Base-by-base conservation (phyloP, 2,888 invertebrate species). In the Lacanobia wlatinum region DNA sequence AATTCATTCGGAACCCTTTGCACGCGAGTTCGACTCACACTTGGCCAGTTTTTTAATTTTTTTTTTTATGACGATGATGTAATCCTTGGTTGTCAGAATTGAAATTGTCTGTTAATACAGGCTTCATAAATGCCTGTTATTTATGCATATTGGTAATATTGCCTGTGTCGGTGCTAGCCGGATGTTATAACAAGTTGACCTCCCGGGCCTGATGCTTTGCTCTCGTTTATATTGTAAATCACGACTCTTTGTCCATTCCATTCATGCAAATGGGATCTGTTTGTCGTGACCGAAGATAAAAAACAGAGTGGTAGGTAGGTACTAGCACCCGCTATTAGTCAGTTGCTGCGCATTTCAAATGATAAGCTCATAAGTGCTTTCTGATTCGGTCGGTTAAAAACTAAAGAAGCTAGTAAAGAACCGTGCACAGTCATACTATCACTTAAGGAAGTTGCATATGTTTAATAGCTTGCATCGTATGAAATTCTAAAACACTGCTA, bases 141-240 rank as follows among this genome's bases (percentile, higher is more conserved):
- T 68, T 77, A 71, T 76, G 76, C 66, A 74, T 75, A 76, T 73
- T 73, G 63, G 28, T 60, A 59, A 70, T 64, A 71, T 73, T 71
- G 73, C 70, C 65, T 62, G 61, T 69, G 78, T 80, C 70, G 64
- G 78, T 84, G 84, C 78, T 78, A 91, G 86, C 92, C 92, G 94
- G 94, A 94, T 92, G 87, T 88, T 86, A 80, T 85, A 87, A 90
- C 90, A 88, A 67, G 90, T 88, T 91, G 91, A 92, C 93, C 92
- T 94, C 91, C 86, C 79, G 86, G 85, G 83, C 86, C 90, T 91
- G 91, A 81, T 84, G 87, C 63, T 86, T 81, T 84, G 88, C 84
- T 89, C 90, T 89, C 86, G 83, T 90, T 91, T 87, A 88, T 90
- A 87, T 86, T 86, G 85, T 88, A 86, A 85, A 89, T 90, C 92